Evolutionary conservation across 2,113 vertebrate species (phyloP), one percentile per base, ranked within the genome.

Genomic region (Silurus glanis): DNA sequence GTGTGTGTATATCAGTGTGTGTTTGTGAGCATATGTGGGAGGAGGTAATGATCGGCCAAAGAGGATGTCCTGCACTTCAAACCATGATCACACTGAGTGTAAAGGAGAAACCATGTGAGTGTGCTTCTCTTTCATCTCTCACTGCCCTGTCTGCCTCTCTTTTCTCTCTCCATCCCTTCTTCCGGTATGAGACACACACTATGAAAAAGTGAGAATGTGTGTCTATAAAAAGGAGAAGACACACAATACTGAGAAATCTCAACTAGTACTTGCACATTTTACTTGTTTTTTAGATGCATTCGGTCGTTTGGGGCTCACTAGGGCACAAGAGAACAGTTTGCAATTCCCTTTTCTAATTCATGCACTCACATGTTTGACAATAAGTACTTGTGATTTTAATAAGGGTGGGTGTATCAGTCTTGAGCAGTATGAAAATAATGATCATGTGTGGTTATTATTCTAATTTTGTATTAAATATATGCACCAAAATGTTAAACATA

Each of bases 1-100:
- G 37, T 58, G 51, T 56, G 64, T 37, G 67, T n/a, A 16, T 75
- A 23, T 78, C 45, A 59, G 74, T 79, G 75, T 85, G 72, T 58
- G 49, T 79, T 19, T 85, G 64, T 72, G 64, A n/a, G 25, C 9
- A 66, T n/a, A 56, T 80, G 84, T 85, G 84, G 84, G 84, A n/a
- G 71, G 80, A 55, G 59, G 49, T 87, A 87, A 87, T 87, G 80
- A 87, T 87, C 7, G 86, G 80, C 71, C 86, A 87, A 49, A 87
- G 85, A 87, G 80, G 86, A 76, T 67, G 86, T 87, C 83, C 86
- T 74, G 84, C 81, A 89, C 89, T 83, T 88, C 89, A 87, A 89
- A 88, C 84, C 79, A 45, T 45, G 75, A 80, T 76, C 72, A 83
- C 59, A 80, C 80, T 79, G 80, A 80, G 80, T 81, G 76, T 85